Evolutionary conservation across 2,888 invertebrate species (phyloP), one percentile per base, ranked within the genome.

Genomic region (Pecten maximus): DNA sequence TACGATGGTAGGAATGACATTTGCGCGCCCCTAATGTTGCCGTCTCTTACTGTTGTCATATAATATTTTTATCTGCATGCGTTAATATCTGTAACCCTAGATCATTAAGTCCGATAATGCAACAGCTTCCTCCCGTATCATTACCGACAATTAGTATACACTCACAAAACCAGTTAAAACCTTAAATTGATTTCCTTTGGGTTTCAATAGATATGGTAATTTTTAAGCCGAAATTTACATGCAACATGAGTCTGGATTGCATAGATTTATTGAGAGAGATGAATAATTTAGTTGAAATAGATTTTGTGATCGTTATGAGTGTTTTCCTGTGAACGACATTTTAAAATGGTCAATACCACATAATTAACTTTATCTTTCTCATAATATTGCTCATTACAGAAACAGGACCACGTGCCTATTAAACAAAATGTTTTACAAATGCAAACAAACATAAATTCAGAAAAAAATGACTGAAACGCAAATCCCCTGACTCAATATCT

Each of bases 141-240:
- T 74, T 74, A 74, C 74, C 35, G 35, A 74, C 74, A 74, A 74
- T 74, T 74, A 74, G 74, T 74, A 74, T 35, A 74, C 74, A 74
- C 28, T 10, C 28, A 74, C 74, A 74, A 35, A 74, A 74, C 35
- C 28, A 74, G 74, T 74, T 74, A 74, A 74, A 74, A 35, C 74
- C 74, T 74, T 74, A 10, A 74, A 74, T 74, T 74, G 74, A 74
- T 74, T 74, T 74, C 74, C 74, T 74, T 23, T 28, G 23, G 16
- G 6, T 4, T 35, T 74, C 74, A 35, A 35, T 74, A 74, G 74
- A 74, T 74, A 74, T 74, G 74, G 74, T 74, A 74, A 74, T 74
- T 74, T 54, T 74, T 35, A 74, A 28, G 74, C 74, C 28, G 74
- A 74, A 74, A 74, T 74, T 74, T 74, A 74, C 74, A 74, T 74